Percentiles rank a stretch among this genome's conserved stretches.
Conservation (phyloP, 2,797 vertebrate species). For the Micropoecilia bifurca region DNA sequence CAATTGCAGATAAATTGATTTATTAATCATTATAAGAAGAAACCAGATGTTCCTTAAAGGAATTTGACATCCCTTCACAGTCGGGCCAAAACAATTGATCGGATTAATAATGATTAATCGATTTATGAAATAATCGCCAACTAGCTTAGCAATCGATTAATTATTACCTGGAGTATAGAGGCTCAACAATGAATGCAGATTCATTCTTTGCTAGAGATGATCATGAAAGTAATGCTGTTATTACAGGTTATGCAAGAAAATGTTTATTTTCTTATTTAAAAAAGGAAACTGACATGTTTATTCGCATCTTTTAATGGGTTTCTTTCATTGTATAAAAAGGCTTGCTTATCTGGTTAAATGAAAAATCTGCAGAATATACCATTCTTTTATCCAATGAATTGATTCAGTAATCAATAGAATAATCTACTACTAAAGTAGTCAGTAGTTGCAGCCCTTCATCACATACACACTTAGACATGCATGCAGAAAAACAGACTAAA, state of each 20-base stretch:
- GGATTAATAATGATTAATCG: not conserved
- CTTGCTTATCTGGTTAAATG: not conserved
- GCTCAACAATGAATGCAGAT: not conserved
- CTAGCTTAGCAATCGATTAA: not conserved
- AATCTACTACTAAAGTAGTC: not conserved
- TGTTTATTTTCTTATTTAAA: not conserved
- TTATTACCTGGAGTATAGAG: not conserved
- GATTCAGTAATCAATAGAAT: not conserved
- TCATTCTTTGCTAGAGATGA: not conserved
- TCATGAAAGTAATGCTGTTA: not conserved
- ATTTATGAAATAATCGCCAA: not conserved
- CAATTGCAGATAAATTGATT: not conserved
- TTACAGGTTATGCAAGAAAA: not conserved
- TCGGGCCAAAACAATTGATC: not conserved
- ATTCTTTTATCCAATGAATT: not conserved
- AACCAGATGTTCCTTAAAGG: not conserved
- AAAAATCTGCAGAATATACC: not conserved
- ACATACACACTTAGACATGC: not conserved
- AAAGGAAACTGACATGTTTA: not conserved
- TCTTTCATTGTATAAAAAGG: not conserved
- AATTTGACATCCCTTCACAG: not conserved
- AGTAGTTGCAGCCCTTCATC: not conserved
- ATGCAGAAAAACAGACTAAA: not conserved
- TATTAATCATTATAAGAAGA: not conserved
- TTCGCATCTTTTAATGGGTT: not conserved